Evolutionary conservation across 1,140 invertebrate genomes (phyloP).

Genomic region (Macrobrachium nipponense): DNA sequence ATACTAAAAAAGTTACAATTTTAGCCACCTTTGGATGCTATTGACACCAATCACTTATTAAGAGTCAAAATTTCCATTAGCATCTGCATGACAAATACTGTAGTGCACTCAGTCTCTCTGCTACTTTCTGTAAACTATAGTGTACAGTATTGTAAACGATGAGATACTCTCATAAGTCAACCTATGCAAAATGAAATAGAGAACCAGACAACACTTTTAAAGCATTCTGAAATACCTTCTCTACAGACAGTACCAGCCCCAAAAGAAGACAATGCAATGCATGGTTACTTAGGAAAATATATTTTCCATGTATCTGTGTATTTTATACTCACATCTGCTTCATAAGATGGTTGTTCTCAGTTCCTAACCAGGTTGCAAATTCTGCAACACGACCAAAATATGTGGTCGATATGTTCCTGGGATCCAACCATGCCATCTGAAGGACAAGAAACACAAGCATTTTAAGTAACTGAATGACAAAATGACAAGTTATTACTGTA

Average conservation of each 20-base stretch:
- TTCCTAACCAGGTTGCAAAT: constrained; percentile 33
- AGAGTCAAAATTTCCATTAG: too few species aligned
- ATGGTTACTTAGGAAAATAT: too few species aligned
- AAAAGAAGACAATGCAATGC: too few species aligned
- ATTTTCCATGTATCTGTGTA: too few species aligned
- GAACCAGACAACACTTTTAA: not conserved
- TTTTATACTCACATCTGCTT: constrained; percentile 36
- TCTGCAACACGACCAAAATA: constrained; percentile 42
- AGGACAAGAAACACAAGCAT: not conserved
- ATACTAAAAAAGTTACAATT: too few species aligned
- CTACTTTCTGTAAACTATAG: too few species aligned
- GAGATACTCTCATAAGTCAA: not conserved
- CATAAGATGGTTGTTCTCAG: constrained; percentile 29
- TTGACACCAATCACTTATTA: too few species aligned
- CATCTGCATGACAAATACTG: too few species aligned
- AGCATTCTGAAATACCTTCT: not conserved
- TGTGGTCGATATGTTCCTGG: constrained; percentile 17
- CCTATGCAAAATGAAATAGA: too few species aligned
- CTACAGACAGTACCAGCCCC: not conserved
- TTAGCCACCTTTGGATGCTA: too few species aligned
- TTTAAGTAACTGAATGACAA: not conserved
- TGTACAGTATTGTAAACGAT: not conserved
- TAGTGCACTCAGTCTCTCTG: not conserved
- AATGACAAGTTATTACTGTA: too few species aligned
- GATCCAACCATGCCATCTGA: constrained; percentile 40